These are phyloP conservation scores for Spongilla lacustris DNA, from an alignment of 37 sponge, comb jelly and placozoan genomes.

Conservation along the genomic window DNA sequence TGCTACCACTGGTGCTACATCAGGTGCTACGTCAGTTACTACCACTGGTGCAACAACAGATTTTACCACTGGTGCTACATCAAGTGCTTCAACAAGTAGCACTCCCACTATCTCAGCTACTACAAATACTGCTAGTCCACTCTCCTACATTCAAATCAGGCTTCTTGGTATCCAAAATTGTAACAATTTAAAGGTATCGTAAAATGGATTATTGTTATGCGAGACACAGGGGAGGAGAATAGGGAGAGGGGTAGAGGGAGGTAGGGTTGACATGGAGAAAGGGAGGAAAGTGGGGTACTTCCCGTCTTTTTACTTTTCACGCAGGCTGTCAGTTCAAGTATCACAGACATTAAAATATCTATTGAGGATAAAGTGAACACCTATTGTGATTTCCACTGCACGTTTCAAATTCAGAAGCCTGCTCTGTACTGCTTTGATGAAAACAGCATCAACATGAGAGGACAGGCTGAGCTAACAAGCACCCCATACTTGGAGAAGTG, in stretches of 20 bases:
- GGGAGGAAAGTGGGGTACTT: not conserved
- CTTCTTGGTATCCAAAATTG: not conserved
- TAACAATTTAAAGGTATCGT: not conserved
- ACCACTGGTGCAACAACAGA: too few relatives aligned
- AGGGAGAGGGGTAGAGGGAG: not conserved
- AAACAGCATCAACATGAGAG: not conserved
- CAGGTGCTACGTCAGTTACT: too few relatives aligned
- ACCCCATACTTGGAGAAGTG: not conserved
- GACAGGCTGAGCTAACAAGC: not conserved
- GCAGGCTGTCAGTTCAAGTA: not conserved
- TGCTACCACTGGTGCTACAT: too few relatives aligned
- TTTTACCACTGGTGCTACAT: too few relatives aligned
- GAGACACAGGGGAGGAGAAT: not conserved
- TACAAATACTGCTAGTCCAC: not conserved
- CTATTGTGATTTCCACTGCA: not conserved
- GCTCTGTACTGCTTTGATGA: constrained; percentile 1
- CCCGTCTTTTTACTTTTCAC: not conserved
- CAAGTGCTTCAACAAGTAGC: too few relatives aligned
- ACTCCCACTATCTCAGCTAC: too few relatives aligned
- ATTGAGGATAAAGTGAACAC: not conserved
- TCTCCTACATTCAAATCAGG: not conserved
- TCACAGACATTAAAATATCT: not conserved
- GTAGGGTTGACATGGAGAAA: not conserved
- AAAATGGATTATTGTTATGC: not conserved
- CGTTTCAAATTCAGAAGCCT: not conserved